A percentile compares a stretch with the other conserved stretches of the same genome.
phyloP scores from a whole-genome alignment of 1,140 invertebrate species.

The Galleria mellonella region DNA sequence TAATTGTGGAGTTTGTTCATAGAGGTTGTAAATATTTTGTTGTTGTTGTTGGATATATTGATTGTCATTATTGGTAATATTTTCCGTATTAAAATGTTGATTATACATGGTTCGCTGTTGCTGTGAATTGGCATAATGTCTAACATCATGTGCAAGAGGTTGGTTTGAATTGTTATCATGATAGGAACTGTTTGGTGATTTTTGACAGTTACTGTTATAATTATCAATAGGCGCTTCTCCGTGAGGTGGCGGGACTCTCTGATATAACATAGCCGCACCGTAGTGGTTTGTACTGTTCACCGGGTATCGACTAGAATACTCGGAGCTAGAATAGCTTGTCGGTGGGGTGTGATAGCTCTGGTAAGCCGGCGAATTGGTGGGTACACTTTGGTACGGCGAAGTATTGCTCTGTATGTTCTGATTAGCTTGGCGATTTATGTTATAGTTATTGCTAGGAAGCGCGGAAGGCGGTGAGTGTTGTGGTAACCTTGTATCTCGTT shows the following conservation, averaged over 20 bases:
- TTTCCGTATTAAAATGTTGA: conserved; percentile 24
- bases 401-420: conserved; percentile 32
- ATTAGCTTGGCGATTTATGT: conserved; percentile 35
- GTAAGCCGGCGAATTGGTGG: conserved; percentile 63
- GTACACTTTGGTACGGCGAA: conserved; percentile 67
- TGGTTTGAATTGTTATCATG: conserved; percentile 38
- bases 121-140: conserved; percentile 44
- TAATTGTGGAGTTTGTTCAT: conserved; percentile 73
- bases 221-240: conserved; percentile 52
- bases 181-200: conserved; percentile 46
- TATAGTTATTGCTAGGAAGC: conserved; percentile 32
- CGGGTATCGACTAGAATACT: conserved; percentile 65
- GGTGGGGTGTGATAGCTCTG: conserved; percentile 62
- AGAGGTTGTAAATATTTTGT: conserved; percentile 74
- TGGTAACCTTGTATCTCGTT: conserved; percentile 28
- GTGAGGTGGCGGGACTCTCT: conserved; percentile 74
- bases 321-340: conserved; percentile 60
- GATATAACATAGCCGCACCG: conserved; percentile 64
- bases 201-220: conserved; percentile 58
- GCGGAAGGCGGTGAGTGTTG: conserved; percentile 28
- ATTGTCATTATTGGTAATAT: conserved; percentile 7
- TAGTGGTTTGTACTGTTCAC: conserved; percentile 44
- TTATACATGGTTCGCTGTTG: conserved; percentile 39
- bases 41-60: conserved; percentile 34
- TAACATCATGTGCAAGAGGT: conserved; percentile 27